phyloP scores from a whole-genome alignment of 2,113 vertebrate genomes.

The Craseonycteris thonglongyai region DNA sequence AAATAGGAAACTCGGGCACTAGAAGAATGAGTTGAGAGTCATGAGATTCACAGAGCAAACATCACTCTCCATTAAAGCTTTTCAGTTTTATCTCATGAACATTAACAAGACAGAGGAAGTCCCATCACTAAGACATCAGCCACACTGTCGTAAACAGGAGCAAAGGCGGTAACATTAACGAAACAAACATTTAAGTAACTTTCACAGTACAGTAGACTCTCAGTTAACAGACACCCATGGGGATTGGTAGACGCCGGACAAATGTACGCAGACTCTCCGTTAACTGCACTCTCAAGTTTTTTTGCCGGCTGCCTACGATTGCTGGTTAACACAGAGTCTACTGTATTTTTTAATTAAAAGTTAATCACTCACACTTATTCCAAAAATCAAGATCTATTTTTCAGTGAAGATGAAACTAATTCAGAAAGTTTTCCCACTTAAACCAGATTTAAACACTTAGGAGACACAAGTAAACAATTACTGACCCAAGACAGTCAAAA shows the following conservation, averaged over 20 bases:
- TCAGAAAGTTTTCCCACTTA: neutral
- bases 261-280: too few species aligned
- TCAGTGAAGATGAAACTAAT: neutral
- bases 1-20: slow-evolving; percentile 91
- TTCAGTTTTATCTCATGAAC: neutral
- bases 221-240: too few species aligned
- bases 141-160: neutral
- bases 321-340: too few species aligned
- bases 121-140: neutral
- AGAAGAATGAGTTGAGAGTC: slow-evolving; percentile 45
- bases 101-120: neutral
- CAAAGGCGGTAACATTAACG: neutral
- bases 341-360: neutral
- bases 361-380: neutral
- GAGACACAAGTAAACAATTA: neutral
- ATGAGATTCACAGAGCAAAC: neutral
- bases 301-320: too few species aligned
- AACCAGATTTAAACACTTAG: neutral
- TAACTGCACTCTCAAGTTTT: too few species aligned
- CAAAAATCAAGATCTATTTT: neutral
- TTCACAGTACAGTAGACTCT: too few species aligned
- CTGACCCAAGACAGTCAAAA: neutral
- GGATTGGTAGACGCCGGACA: too few species aligned
- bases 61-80: neutral
- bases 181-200: neutral